Conservation (phyloP, 2,888 invertebrate species). For the Neelides folsomi region DNA sequence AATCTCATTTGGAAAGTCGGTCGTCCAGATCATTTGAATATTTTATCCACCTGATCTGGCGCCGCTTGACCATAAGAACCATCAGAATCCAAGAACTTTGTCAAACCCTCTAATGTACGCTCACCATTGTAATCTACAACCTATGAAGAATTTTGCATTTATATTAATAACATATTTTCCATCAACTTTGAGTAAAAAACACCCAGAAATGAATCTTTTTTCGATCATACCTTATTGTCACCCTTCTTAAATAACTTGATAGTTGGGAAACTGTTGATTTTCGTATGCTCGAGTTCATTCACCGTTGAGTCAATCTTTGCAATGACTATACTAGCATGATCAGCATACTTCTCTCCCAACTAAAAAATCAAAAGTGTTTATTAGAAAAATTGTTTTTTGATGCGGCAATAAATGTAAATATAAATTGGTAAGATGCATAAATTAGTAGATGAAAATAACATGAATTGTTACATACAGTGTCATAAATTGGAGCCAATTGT, state of each 20-base stretch:
- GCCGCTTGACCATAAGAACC: constrained; percentile 63
- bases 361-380: constrained; percentile 39
- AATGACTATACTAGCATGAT: constrained; percentile 65
- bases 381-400: not conserved
- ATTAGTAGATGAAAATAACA: too few relatives aligned
- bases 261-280: constrained; percentile 87
- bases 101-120: constrained; percentile 80
- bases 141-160: too few relatives aligned
- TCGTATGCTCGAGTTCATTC: constrained; percentile 93
- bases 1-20: not conserved
- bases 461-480: constrained; percentile 46
- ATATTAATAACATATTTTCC: too few relatives aligned
- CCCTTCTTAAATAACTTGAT: constrained; percentile 87
- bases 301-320: constrained; percentile 98
- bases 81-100: constrained; percentile 83
- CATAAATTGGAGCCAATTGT: constrained; percentile 91
- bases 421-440: too few relatives aligned
- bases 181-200: too few relatives aligned
- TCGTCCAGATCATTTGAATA: constrained; percentile 1
- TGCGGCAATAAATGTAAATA: too few relatives aligned
- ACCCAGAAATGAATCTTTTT: too few relatives aligned
- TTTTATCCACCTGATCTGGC: constrained; percentile 40
- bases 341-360: constrained; percentile 83
- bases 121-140: constrained; percentile 87
- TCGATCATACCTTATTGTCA: constrained; percentile 56